phyloP scores from a whole-genome alignment of 53 echinoderm and acorn worm genomes.

The Stichopus horrens region DNA sequence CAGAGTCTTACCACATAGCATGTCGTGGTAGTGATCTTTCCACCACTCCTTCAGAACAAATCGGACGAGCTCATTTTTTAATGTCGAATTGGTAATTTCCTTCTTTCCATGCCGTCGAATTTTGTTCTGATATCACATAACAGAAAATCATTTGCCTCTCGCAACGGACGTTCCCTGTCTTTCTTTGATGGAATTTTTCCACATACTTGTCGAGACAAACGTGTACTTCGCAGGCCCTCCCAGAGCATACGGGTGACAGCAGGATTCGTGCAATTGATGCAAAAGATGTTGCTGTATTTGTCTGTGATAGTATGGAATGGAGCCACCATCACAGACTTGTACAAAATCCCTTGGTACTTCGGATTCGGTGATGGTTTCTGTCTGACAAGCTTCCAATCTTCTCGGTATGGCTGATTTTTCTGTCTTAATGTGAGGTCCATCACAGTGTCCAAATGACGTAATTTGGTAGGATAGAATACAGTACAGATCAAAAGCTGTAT shows the following conservation, averaged over 20 bases:
- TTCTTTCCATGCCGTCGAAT: conserved; percentile 59
- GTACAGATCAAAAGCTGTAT: conserved; percentile 46
- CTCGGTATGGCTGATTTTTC: conserved; percentile 49
- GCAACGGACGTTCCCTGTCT: conserved; percentile 60
- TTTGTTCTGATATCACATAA: conserved; percentile 45
- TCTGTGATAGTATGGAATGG: conserved; percentile 60
- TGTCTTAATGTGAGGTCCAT: conserved; percentile 53
- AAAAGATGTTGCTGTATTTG: conserved; percentile 46
- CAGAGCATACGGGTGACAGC: conserved; percentile 43
- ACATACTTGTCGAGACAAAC: conserved; percentile 67
- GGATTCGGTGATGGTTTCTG: conserved; percentile 50
- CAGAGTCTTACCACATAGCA: conserved; percentile 52
- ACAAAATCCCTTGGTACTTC: conserved; percentile 11
- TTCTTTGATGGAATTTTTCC: conserved; percentile 57
- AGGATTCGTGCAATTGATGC: conserved; percentile 52
- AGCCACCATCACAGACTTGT: conserved; percentile 57
- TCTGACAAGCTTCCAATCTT: conserved; percentile 50
- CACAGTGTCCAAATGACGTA: conserved; percentile 43
- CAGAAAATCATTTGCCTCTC: conserved; percentile 56
- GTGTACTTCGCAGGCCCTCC: conserved; percentile 52
- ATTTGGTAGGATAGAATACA: conserved; percentile 38
- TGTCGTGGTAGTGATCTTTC: conserved; percentile 49
- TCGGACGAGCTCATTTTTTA: conserved; percentile 63
- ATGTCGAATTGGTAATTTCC: conserved; percentile 48
- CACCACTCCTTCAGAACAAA: conserved; percentile 62